Evolutionary conservation across 1,140 invertebrate genomes (phyloP).

Genomic region (Drosophila obscura): DNA sequence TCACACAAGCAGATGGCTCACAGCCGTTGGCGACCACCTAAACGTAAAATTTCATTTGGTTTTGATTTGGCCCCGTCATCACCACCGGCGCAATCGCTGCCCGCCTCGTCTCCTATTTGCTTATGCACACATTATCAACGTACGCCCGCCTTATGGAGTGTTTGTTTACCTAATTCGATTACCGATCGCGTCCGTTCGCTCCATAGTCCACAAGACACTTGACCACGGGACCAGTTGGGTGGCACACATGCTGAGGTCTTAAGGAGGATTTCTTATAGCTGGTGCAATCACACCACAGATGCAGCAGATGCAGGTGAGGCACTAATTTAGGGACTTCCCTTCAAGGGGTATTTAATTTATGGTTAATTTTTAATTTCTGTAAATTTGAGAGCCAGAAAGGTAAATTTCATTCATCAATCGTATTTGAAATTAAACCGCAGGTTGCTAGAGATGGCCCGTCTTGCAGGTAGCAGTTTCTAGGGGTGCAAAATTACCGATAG

Average conservation of each 20-base stretch:
- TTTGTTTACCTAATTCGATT: constrained; percentile 82
- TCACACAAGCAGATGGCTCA: constrained; percentile 79
- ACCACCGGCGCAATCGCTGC: constrained; percentile 68
- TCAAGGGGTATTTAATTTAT: no score
- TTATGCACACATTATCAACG: constrained; percentile 74
- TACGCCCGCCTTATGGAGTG: constrained; percentile 77
- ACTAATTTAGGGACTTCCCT: no score
- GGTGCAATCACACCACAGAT: constrained; percentile 33
- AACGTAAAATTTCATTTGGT: constrained; percentile 76
- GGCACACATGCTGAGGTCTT: constrained; percentile 50
- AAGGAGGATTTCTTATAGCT: constrained; percentile 4
- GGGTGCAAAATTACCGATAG: no score
- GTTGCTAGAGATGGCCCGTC: no score
- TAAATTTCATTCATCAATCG: no score
- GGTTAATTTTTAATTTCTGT: no score
- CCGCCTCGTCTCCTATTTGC: constrained; percentile 52
- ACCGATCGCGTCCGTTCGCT: constrained; percentile 78
- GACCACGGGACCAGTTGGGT: constrained; percentile 65
- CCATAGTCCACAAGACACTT: constrained; percentile 78
- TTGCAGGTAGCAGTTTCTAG: no score
- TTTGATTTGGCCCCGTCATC: constrained; percentile 59
- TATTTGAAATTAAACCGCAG: no score
- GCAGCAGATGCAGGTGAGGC: constrained; percentile 27
- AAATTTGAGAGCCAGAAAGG: no score
- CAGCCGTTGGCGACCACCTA: constrained; percentile 73